Evolutionary conservation across 2,113 vertebrate genomes (phyloP), one percentile per base, ranked within the genome.

Genomic region (Maccullochella peelii): DNA sequence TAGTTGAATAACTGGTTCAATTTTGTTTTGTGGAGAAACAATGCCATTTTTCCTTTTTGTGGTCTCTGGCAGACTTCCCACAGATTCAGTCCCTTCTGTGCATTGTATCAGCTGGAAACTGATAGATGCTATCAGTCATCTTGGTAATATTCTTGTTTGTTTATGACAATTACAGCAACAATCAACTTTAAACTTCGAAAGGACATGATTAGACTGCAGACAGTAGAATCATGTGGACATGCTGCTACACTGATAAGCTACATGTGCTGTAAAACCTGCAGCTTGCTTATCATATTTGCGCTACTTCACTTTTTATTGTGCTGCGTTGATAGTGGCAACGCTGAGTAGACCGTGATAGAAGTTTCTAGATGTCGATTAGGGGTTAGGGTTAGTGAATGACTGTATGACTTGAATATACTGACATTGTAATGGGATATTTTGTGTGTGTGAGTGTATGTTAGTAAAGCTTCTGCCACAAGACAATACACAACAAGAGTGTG

Each of bases 261-360:
- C 52, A 69, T 69, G 54, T 80, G 42, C 76, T 50, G 44, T 75
- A 54, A 68, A 76, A 59, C 44, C 21, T 36, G 14, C 33, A 63
- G 30, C 38, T 47, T 36, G 14, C 82, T 78, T 86, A 88, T 90
- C 84, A 75, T 65, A 47, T 87, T 77, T 80, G 74, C 57, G 42
- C 77, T 65, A 73, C 69, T 80, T 89, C 50, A 61, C 49, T 33
- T 71, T 91, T 89, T 84, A 87, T 55, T 85, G 72, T 36, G n/a
- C 23, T n/a, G 44, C 14, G 52, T 30, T 66, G 57, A 85, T 79
- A 68, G 70, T 25, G 30, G 27, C 25, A 61, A 6, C 54, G 63
- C 73, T 73, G 59, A 89, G 50, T 1, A 47, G 23, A 73, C 55
- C 6, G 80, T 88, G 38, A 42, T 55, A 65, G 77, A 86, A 66